Evolutionary conservation across 2,888 invertebrate species (phyloP), one percentile per base, ranked within the genome.

Genomic region (Andrena praecox): DNA sequence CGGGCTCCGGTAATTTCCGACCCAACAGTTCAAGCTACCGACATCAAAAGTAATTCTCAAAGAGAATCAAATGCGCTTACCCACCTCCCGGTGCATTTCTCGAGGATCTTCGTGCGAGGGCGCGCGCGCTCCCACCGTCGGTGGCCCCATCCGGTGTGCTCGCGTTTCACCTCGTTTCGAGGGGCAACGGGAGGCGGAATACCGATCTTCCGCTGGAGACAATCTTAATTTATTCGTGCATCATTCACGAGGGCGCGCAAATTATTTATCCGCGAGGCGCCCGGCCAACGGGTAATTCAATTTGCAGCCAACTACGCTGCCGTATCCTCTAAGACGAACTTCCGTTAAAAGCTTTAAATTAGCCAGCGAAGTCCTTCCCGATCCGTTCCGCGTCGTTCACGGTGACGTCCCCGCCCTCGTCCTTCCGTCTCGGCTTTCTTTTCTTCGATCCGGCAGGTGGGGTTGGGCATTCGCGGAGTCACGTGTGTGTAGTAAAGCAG

Each of bases 401-500:
- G 54, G 59, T 48, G 2, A 2, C 31, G 31, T 72, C 5, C 5
- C 33, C 10, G 31, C 56, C 6, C 2, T 35, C n/a, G 12, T 63
- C 31, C 33, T 35, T 62, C 16, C 59, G 12, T 24, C 27, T 8
- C 12, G 42, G 4, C n/a, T 8, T 33, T 60, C 50, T 31, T 60
- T 48, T 29, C 54, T 50, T 50, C 48, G 52, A 48, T 12, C 42
- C 29, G 42, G 42, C 42, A 16, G 42, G 42, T 5, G 10, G 52
- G 12, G 8, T 2, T 2, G 2, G 33, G 33, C 10, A 24, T 75
- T 76, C 83, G 80, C 82, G 73, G 67, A 91, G 91, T 92, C 92
- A 92, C 92, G 92, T 91, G 90, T 91, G 89, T 84, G 89, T 89
- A 90, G 90, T 92, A 92, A 92, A 91, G 91, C 90, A 90, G 90